Base-by-base conservation (phyloP, 64 coral and sea anemone species). In the Montipora cactus region DNA sequence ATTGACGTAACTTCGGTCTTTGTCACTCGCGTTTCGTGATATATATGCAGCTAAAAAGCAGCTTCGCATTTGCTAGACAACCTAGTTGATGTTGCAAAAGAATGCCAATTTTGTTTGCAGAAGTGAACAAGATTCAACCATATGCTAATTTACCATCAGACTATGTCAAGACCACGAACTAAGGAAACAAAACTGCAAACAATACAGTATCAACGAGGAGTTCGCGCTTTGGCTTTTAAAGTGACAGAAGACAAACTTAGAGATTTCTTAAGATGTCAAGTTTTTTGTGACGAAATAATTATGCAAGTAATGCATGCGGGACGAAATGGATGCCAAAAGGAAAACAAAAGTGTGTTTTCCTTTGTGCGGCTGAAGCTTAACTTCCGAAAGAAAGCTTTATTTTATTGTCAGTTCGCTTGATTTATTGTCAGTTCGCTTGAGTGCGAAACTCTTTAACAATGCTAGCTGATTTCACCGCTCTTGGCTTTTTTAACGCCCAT, bases 151-250 rank as follows among this genome's bases (percentile, higher is more conserved):
- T 5, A 51, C 5, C 53, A 19, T 70, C 6, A 47, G 82, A 50
- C 10, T 70, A 6, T 72, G 66, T 70, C 82, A 86, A 66, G 16
- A 66, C 1, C 47, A 47, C 51, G 82, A 20, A 72, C 66, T 71
- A n/a, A 86, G 19, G 66, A 86, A 86, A 86, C 82, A 86, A 86
- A 86, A 86, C 66, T 28, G 13, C 49, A 86, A 50, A 86, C 82
- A 71, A 71, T 86, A 67, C 64, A 51, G 44, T 72, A 86, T 86
- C 82, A 86, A 72, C 82, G 71, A 49, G 18, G 19, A 47, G 47
- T 47, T 50, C 64, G 53, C 53, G 53, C 53, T 51, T 13, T 16
- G 25, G 46, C 45, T 70, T 68, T 85, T 44, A 72, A 86, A 8
- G 62, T 50, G 62, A 72, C 82, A 67, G 37, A 86, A 72, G 18